Evolutionary conservation across 2,888 invertebrate genomes (phyloP).

Genomic region (Mermis nigrescens): DNA sequence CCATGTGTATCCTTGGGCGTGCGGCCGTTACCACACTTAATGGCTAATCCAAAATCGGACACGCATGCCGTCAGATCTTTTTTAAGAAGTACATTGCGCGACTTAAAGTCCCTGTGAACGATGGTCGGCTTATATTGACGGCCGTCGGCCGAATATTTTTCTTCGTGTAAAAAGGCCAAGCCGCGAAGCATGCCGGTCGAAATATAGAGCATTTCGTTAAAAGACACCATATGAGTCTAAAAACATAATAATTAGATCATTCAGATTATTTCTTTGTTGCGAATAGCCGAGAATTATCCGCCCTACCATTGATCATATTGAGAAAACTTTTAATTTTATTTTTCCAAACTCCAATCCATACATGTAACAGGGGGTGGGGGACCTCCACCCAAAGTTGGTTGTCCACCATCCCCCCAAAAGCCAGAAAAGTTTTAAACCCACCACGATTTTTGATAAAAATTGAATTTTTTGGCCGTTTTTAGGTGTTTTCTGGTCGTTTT

Average conservation of each 20-base stretch:
- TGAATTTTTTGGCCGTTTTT: too few species aligned
- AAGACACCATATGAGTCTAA: slow-evolving; percentile 56
- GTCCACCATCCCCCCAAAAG: too few species aligned
- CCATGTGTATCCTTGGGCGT: slow-evolving; percentile 82
- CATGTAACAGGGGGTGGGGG: too few species aligned
- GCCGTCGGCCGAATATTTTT: slow-evolving; percentile 47
- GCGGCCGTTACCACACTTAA: slow-evolving; percentile 69
- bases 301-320: too few species aligned
- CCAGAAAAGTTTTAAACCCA: too few species aligned
- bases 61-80: slow-evolving; percentile 56
- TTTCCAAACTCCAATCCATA: too few species aligned
- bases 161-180: slow-evolving; percentile 79
- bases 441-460: too few species aligned
- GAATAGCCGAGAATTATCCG: too few species aligned
- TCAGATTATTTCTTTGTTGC: too few species aligned
- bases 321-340: too few species aligned
- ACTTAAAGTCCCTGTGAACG: slow-evolving; percentile 91
- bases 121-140: slow-evolving; percentile 56
- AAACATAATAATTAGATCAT: slow-evolving; percentile 4
- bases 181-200: slow-evolving; percentile 72
- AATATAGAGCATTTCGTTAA: slow-evolving; percentile 64
- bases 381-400: too few species aligned
- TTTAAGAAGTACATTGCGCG: slow-evolving; percentile 71
- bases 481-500: too few species aligned
- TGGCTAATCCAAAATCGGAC: slow-evolving; percentile 87